These are phyloP conservation scores for Apis dorsata DNA, from an alignment of 1,140 invertebrate species.

Conservation along the genomic window DNA sequence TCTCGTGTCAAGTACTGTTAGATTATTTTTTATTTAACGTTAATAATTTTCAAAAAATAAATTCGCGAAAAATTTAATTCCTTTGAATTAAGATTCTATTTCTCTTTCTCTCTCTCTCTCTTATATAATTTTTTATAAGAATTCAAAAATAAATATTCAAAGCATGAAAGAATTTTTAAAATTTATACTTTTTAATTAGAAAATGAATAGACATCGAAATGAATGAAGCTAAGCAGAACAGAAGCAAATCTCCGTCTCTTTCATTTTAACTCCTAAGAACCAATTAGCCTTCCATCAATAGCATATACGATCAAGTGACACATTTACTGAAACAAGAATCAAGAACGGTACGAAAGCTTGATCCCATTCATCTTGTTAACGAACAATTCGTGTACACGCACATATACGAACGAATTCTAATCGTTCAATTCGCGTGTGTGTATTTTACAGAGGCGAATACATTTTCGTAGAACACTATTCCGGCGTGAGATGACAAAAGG, in stretches of 20 bases:
- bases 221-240: background rate
- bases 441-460: background rate
- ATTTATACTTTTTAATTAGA: background rate
- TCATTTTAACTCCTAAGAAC: background rate
- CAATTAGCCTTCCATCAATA: background rate
- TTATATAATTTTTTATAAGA: too few relatives aligned
- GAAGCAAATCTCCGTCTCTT: background rate
- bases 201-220: background rate
- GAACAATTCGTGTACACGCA: background rate
- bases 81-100: too few relatives aligned
- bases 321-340: background rate
- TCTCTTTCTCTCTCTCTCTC: too few relatives aligned
- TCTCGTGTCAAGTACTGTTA: too few relatives aligned
- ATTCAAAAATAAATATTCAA: too few relatives aligned
- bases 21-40: too few relatives aligned
- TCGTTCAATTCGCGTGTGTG: background rate
- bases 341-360: constrained; percentile 2
- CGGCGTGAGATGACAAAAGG: constrained; percentile 19
- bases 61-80: too few relatives aligned
- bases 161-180: too few relatives aligned
- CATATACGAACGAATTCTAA: background rate
- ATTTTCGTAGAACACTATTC: background rate
- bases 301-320: background rate
- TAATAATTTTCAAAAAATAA: too few relatives aligned
- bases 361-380: background rate